Conservation (phyloP, 2,888 invertebrate genomes). For the Crematogaster levior region DNA sequence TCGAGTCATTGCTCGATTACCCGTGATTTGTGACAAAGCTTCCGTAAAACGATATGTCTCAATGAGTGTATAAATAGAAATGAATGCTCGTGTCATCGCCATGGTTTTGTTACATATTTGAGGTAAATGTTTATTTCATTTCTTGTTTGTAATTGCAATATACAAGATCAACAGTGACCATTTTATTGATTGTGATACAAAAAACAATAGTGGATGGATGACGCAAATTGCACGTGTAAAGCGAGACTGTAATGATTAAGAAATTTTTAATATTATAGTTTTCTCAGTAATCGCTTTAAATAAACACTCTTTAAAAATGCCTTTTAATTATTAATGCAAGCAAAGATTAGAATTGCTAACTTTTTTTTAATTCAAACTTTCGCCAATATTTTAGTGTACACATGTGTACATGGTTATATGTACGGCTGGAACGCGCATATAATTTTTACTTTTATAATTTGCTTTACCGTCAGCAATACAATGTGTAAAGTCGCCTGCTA, state of each 20-base stretch:
- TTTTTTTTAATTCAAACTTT: slow-evolving; percentile 18
- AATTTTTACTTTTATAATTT: slow-evolving; percentile 38
- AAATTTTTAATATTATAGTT: not conserved
- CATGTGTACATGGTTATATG: not conserved
- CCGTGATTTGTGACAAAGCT: slow-evolving; percentile 42
- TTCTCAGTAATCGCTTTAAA: not conserved
- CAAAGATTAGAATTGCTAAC: not conserved
- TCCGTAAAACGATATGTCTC: slow-evolving; percentile 43
- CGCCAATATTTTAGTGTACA: not conserved
- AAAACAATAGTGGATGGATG: not conserved
- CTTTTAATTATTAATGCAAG: not conserved
- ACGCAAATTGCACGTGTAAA: not conserved
- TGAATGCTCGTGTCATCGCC: slow-evolving; percentile 34
- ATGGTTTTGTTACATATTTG: not conserved
- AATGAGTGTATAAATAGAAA: slow-evolving; percentile 22
- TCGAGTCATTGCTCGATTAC: slow-evolving; percentile 37
- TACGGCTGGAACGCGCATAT: not conserved
- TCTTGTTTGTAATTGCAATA: not conserved
- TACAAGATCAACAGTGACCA: not conserved
- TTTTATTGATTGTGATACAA: not conserved
- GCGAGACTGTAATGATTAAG: not conserved
- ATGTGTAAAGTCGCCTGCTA: slow-evolving; percentile 27
- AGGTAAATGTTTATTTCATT: not conserved
- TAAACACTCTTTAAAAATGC: not conserved
- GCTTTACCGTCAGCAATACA: slow-evolving; percentile 18